Evolutionary conservation across 2,113 vertebrate genomes (phyloP).

Genomic region (Bostrychus sinensis): DNA sequence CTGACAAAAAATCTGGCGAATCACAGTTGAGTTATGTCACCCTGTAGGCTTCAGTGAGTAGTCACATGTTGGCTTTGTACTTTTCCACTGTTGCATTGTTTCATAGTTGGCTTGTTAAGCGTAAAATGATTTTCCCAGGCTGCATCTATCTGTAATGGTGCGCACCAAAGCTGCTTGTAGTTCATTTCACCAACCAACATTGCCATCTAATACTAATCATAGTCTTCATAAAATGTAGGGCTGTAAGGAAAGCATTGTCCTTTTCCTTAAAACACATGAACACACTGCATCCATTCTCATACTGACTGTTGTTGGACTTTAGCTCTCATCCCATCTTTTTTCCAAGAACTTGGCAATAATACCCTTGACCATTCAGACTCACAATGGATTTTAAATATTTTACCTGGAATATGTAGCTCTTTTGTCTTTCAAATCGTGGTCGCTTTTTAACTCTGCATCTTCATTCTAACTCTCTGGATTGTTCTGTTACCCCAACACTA

Average conservation of each 20-base stretch:
- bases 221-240: conserved; percentile 62
- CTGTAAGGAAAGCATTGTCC: conserved; percentile 60
- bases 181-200: conserved; percentile 20
- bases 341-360: conserved; percentile 79
- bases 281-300: conserved; percentile 6
- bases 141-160: conserved; percentile 63
- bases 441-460: conserved; percentile 13
- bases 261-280: conserved; percentile 53
- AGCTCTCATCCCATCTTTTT: conserved; percentile 29
- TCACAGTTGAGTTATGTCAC: conserved; percentile 31
- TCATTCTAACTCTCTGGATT: conserved; percentile 1
- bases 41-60: conserved; percentile 27
- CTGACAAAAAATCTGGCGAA: conserved; percentile 24
- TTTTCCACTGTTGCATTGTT: conserved; percentile 42
- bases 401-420: conserved; percentile 60
- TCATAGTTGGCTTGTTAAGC: conserved; percentile 37
- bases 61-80: conserved; percentile 38
- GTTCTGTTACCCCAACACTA: conserved; percentile 3
- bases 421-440: conserved; percentile 33
- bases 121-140: conserved; percentile 33
- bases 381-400: conserved; percentile 41
- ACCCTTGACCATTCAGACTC: conserved; percentile 46
- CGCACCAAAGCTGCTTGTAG: conserved; percentile 73
- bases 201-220: background rate
- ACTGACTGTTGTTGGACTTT: conserved; percentile 16